Evolutionary conservation across 2,888 invertebrate genomes (phyloP), one percentile per base, ranked within the genome.

Genomic region (Allophyes oxyacanthae): DNA sequence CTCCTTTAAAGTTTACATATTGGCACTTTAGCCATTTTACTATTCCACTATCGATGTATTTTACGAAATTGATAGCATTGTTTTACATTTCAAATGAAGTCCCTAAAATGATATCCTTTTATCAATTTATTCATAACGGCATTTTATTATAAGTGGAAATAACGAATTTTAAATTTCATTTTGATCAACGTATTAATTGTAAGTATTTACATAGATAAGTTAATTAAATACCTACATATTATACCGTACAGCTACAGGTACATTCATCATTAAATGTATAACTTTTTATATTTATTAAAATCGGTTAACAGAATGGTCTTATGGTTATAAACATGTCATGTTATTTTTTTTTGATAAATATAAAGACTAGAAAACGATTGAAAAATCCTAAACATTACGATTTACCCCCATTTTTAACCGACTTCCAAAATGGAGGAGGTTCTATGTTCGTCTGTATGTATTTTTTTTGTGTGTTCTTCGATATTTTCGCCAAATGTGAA

Each of bases 111-210:
- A 43, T n/a, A 13, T 59, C 52, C 37, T 6, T 54, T 55, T 55
- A 0, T 20, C 20, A 40, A 38, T 41, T 25, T 48, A 55, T 13
- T 43, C 54, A 52, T 71, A 37, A 34, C 34, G 51, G 65, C 44
- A 61, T 73, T 76, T n/a, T 71, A 73, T 77, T 70, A 64, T 79
- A 83, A 81, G 81, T 70, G 71, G 80, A 82, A 85, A 76, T 79
- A 86, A 85, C 86, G 87, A 89, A 88, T 88, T 87, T 86, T 84
- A 72, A 77, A 82, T 82, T 82, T 84, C 53, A 76, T 82, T 83
- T 78, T 78, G 20, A 74, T 75, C 65, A 60, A 75, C 70, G 64
- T 81, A 82, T 77, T 81, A 78, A 61, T 75, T 70, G 46, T 75
- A 67, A 70, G 59, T 58, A 66, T 61, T 65, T 49, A 58, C 44